A percentile compares a stretch with the other conserved stretches of the same genome.
Conservation (phyloP, 2,797 vertebrate species). For the Chromis chromis region DNA sequence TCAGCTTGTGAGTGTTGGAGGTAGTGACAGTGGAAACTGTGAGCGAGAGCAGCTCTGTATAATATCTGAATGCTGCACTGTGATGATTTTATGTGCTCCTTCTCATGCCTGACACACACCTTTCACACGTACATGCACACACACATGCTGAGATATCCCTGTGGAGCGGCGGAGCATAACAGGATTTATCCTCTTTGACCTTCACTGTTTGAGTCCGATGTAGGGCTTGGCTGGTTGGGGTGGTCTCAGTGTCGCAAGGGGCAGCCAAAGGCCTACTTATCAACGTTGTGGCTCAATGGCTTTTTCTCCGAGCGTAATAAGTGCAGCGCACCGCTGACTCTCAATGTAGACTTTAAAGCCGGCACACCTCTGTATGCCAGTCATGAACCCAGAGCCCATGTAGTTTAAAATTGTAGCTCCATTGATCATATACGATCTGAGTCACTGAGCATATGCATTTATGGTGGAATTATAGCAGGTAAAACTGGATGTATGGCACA, state of each 20-base stretch:
- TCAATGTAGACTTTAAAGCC: constrained; percentile 39
- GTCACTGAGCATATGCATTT: constrained; percentile 6
- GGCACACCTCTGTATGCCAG: constrained; percentile 6
- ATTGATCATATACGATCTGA: constrained; percentile 14
- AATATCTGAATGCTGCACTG: constrained; percentile 62
- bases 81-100: constrained; percentile 62
- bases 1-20: constrained; percentile 66
- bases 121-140: constrained; percentile 46
- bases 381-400: constrained; percentile 32
- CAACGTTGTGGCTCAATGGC: constrained; percentile 55
- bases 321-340: constrained; percentile 41
- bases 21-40: constrained; percentile 68
- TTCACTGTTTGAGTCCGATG: constrained; percentile 67
- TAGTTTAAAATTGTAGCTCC: constrained; percentile 20
- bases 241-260: constrained; percentile 53
- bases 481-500: background rate
- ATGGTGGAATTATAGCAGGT: constrained; percentile 2
- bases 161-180: constrained; percentile 58
- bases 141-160: constrained; percentile 55
- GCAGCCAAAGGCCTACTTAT: constrained; percentile 60
- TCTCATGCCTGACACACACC: constrained; percentile 53
- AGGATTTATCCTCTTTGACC: constrained; percentile 76
- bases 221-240: constrained; percentile 50
- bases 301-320: constrained; percentile 57
- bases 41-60: constrained; percentile 62